phyloP scores from a whole-genome alignment of 2,797 vertebrate species.

The Paramormyrops hopkinsi region DNA sequence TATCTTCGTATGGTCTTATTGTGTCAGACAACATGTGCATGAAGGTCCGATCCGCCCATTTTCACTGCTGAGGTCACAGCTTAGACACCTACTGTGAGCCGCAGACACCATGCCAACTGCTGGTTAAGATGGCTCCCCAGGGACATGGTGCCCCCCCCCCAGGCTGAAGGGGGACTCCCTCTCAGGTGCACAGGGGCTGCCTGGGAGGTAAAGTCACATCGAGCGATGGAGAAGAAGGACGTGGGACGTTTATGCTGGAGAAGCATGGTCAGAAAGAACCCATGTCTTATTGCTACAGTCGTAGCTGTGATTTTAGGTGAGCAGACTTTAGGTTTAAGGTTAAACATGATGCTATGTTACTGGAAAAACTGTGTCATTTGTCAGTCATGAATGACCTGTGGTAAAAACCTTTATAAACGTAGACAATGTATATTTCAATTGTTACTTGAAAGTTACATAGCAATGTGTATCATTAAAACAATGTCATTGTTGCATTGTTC shows the following conservation, averaged over 20 bases:
- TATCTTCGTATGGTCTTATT: not conserved
- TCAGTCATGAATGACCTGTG: not conserved
- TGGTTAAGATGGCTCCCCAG: not conserved
- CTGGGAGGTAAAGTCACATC: not conserved
- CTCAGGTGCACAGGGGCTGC: not conserved
- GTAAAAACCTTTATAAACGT: not conserved
- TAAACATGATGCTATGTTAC: not conserved
- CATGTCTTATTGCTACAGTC: slow-evolving; percentile 62
- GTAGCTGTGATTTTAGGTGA: slow-evolving; percentile 60
- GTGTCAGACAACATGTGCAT: not conserved
- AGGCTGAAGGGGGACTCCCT: not conserved
- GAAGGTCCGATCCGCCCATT: not conserved
- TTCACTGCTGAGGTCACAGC: not conserved
- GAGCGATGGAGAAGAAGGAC: slow-evolving; percentile 49
- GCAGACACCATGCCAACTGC: not conserved
- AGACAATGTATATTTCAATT: not conserved
- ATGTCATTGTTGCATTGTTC: not conserved
- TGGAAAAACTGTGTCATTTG: not conserved
- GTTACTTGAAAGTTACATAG: not conserved
- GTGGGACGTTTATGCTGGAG: slow-evolving; percentile 40
- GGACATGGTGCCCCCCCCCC: not conserved
- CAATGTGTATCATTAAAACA: not conserved
- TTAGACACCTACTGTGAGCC: not conserved
- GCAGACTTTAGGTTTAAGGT: not conserved
- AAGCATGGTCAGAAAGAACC: slow-evolving; percentile 52